Evolutionary conservation across 2,888 invertebrate genomes (phyloP).

Genomic region (Muscina levida): DNA sequence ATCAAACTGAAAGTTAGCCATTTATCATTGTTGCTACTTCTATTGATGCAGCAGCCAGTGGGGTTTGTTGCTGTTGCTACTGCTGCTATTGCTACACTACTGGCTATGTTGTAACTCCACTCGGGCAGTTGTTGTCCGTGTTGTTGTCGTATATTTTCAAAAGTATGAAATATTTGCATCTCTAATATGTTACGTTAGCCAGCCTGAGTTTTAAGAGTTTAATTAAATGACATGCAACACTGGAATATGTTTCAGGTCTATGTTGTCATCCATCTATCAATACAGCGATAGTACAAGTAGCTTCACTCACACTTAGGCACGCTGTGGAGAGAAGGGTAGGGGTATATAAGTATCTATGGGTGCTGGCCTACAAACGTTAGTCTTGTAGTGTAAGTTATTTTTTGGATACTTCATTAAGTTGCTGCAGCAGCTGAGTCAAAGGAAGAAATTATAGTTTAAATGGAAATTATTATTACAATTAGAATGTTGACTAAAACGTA

Average conservation of each 20-base stretch:
- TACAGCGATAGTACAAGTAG: background rate
- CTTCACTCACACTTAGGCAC: too few relatives aligned
- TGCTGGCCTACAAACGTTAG: background rate
- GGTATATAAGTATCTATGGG: constrained; percentile 24
- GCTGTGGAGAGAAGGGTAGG: too few relatives aligned
- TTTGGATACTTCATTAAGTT: constrained; percentile 38
- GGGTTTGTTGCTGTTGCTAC: background rate
- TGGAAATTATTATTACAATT: too few relatives aligned
- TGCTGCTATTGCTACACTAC: background rate
- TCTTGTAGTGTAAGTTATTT: constrained; percentile 27
- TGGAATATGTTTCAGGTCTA: background rate
- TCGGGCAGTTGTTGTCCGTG: background rate
- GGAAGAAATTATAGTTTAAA: too few relatives aligned
- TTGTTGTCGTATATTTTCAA: constrained; percentile 8
- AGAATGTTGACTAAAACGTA: too few relatives aligned
- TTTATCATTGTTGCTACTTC: constrained; percentile 49
- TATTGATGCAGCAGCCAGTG: background rate
- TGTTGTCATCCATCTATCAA: constrained; percentile 1
- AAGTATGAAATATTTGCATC: constrained; percentile 11
- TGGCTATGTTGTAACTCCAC: background rate
- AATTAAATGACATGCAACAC: constrained; percentile 48
- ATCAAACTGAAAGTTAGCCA: constrained; percentile 62
- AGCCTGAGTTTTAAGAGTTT: constrained; percentile 29
- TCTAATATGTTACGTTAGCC: background rate
- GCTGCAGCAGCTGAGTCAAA: too few relatives aligned